A percentile compares a stretch with the other conserved stretches of the same genome.
Conservation (phyloP, 2,113 vertebrate species). For the Dasyurus viverrinus region DNA sequence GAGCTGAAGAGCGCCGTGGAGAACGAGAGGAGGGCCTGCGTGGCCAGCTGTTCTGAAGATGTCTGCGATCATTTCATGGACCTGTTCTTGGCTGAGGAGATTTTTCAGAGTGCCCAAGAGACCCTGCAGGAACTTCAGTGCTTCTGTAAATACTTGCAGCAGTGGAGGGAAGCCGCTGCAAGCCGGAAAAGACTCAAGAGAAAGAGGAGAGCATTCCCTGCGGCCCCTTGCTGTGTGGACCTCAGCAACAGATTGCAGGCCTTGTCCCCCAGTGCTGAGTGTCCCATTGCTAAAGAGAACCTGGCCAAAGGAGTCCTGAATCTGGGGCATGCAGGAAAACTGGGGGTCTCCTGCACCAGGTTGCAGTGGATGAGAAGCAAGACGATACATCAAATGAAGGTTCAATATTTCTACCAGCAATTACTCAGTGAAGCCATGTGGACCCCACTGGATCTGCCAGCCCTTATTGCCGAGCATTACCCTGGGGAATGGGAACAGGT, state of each 20-base stretch:
- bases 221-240: constrained; percentile 91
- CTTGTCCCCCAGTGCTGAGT: constrained; percentile 91
- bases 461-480: constrained; percentile 85
- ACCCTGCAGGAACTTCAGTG: constrained; percentile 90
- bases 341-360: constrained; percentile 92
- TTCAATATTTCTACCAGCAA: constrained; percentile 89
- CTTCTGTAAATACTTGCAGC: constrained; percentile 91
- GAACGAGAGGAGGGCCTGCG: constrained; percentile 83
- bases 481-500: constrained; percentile 81
- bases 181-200: constrained; percentile 92
- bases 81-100: constrained; percentile 89
- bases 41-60: constrained; percentile 89
- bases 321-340: constrained; percentile 90
- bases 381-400: constrained; percentile 89
- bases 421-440: constrained; percentile 91
- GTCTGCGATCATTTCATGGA: constrained; percentile 85
- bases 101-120: constrained; percentile 87
- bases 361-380: constrained; percentile 85
- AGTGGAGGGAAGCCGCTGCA: constrained; percentile 94
- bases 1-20: constrained; percentile 88
- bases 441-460: constrained; percentile 90
- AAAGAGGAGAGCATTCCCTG: constrained; percentile 97
- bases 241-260: constrained; percentile 87
- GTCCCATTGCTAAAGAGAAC: constrained; percentile 82
- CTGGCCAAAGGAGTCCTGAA: constrained; percentile 88